Percentiles rank a stretch among this genome's conserved stretches.
These are phyloP conservation scores for Epinephelus moara DNA, from an alignment of 2,113 vertebrate genomes.

Conservation along the genomic window DNA sequence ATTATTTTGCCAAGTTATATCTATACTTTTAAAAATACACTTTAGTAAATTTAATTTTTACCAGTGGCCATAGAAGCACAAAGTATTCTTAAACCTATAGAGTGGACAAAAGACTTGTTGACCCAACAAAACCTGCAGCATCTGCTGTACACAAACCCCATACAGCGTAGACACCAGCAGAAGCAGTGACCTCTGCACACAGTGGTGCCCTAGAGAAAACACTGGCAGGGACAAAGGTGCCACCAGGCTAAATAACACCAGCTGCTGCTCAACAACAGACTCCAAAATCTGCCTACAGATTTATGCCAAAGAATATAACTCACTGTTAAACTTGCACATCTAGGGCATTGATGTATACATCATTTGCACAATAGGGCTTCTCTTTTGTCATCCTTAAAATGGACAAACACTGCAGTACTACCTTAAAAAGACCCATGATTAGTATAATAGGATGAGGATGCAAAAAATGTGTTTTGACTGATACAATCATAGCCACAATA, in stretches of 20 bases:
- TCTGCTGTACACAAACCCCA: slow-evolving; percentile 41
- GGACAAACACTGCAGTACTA: neutral
- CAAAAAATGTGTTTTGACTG: neutral
- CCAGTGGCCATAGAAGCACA: neutral
- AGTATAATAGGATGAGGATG: neutral
- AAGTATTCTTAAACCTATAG: neutral
- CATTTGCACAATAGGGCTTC: neutral
- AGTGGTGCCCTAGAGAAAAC: slow-evolving; percentile 45
- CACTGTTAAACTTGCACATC: neutral
- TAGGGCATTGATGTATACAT: neutral
- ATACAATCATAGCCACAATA: neutral
- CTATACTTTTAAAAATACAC: neutral
- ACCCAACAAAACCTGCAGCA: slow-evolving; percentile 37
- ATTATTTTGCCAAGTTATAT: neutral
- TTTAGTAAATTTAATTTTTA: neutral
- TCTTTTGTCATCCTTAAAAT: neutral
- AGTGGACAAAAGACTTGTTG: slow-evolving; percentile 16
- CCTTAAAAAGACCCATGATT: neutral
- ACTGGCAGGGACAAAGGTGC: slow-evolving; percentile 53
- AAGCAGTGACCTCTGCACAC: slow-evolving; percentile 64
- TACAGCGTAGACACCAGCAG: slow-evolving; percentile 14
- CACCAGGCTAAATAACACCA: slow-evolving; percentile 59
- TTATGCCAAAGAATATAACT: neutral
- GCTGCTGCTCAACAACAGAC: slow-evolving; percentile 59
- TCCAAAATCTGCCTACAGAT: neutral